Conservation (phyloP, 2,113 vertebrate species). For the Corydoras maculifer region DNA sequence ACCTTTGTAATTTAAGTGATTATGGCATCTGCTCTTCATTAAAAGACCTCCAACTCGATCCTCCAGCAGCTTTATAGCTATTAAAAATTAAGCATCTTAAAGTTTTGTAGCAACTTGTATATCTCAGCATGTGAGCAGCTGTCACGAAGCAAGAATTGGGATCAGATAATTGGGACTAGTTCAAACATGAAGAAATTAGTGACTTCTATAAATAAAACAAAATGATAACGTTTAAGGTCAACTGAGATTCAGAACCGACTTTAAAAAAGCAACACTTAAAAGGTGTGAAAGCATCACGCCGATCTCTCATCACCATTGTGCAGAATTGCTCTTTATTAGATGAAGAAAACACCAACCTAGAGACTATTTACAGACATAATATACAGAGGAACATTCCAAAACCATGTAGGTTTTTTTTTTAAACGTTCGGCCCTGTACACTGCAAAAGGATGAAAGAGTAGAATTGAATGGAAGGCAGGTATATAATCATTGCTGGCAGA, state of each 20-base stretch:
- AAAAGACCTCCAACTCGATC: conserved; percentile 31
- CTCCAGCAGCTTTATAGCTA: conserved; percentile 31
- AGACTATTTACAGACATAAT: conserved; percentile 13
- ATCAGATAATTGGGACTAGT: neutral
- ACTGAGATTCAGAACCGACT: too few relatives aligned
- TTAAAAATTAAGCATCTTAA: conserved; percentile 22
- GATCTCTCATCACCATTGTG: neutral
- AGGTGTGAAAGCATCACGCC: too few relatives aligned
- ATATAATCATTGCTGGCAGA: conserved; percentile 40
- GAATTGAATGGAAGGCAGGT: conserved; percentile 40
- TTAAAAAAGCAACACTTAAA: too few relatives aligned
- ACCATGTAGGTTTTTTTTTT: too few relatives aligned
- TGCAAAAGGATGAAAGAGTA: conserved; percentile 37
- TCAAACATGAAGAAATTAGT: neutral
- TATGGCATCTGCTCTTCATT: conserved; percentile 36
- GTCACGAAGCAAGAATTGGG: neutral
- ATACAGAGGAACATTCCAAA: conserved; percentile 8
- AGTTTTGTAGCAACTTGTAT: conserved; percentile 3
- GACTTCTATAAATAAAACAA: neutral
- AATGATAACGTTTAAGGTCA: too few relatives aligned
- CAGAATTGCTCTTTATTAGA: neutral
- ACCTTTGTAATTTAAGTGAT: conserved; percentile 25
- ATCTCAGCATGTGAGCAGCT: neutral
- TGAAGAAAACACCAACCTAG: neutral
- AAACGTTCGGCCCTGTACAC: conserved; percentile 23